phyloP scores from a whole-genome alignment of 2,113 vertebrate genomes.

The Hippocampus mohnikei region DNA sequence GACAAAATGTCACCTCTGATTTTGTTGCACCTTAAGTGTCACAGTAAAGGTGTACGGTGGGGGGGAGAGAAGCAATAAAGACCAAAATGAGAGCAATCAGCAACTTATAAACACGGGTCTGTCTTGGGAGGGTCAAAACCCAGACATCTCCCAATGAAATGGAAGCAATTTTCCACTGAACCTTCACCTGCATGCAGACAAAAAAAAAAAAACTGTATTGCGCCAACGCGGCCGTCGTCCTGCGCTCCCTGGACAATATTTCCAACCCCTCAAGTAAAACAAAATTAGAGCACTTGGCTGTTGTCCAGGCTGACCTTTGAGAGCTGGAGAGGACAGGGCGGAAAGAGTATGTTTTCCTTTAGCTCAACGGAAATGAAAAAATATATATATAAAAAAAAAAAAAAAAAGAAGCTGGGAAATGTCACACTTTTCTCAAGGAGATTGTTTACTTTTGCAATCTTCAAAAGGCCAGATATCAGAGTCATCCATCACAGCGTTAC shows the following conservation, averaged over 20 bases:
- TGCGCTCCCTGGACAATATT: slow-evolving; percentile 15
- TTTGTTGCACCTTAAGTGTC: slow-evolving; percentile 2
- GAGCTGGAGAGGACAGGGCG: slow-evolving; percentile 35
- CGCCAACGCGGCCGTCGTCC: slow-evolving; percentile 2
- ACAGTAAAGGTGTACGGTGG: background rate
- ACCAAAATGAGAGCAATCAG: slow-evolving; percentile 10
- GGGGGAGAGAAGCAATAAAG: background rate
- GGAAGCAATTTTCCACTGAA: slow-evolving; percentile 35
- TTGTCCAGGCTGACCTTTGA: slow-evolving; percentile 51
- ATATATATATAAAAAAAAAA: background rate
- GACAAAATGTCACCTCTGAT: slow-evolving; percentile 3
- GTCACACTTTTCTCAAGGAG: slow-evolving; percentile 29
- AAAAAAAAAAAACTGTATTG: slow-evolving; percentile 26
- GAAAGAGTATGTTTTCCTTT: slow-evolving; percentile 36
- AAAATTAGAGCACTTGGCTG: slow-evolving; percentile 47
- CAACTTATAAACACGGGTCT: slow-evolving; percentile 22
- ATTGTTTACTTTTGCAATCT: slow-evolving; percentile 42
- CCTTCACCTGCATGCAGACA: slow-evolving; percentile 24
- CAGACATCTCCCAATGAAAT: slow-evolving; percentile 20
- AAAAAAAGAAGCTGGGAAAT: slow-evolving; percentile 35
- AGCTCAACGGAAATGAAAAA: slow-evolving; percentile 21
- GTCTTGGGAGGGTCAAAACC: slow-evolving; percentile 14
- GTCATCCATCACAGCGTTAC: slow-evolving; percentile 35
- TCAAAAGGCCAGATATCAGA: slow-evolving; percentile 33
- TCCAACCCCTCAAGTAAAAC: slow-evolving; percentile 19